Evolutionary conservation across 2,888 invertebrate species (phyloP).

Genomic region (Lottia scabra): DNA sequence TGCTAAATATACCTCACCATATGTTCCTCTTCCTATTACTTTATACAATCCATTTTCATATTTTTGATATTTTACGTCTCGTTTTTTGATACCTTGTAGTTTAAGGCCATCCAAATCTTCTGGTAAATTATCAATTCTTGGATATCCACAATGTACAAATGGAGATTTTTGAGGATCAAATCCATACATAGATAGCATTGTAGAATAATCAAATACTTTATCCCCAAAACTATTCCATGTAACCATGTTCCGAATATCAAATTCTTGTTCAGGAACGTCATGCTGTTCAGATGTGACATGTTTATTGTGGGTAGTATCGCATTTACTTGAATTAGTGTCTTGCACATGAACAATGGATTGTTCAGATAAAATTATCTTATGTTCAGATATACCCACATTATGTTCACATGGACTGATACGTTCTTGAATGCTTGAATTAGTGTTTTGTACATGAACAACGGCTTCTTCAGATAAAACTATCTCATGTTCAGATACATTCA

Average conservation of each 20-base stretch:
- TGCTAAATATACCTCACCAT: slow-evolving; percentile 29
- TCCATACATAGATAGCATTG: neutral
- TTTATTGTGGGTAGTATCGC: too few species aligned
- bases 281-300: too few species aligned
- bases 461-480: too few species aligned
- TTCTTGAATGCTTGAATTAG: too few species aligned
- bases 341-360: too few species aligned
- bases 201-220: neutral
- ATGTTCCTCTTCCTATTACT: slow-evolving; percentile 32
- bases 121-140: neutral
- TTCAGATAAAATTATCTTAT: too few species aligned
- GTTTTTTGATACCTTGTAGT: slow-evolving; percentile 25
- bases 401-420: too few species aligned
- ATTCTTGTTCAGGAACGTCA: neutral
- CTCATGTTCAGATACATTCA: too few species aligned
- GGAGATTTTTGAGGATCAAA: neutral
- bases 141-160: neutral
- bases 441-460: too few species aligned
- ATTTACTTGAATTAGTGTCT: too few species aligned
- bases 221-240: neutral
- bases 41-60: slow-evolving; percentile 28
- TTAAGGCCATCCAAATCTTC: slow-evolving; percentile 21
- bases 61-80: slow-evolving; percentile 23
- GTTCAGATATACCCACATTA: too few species aligned
- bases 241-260: neutral